A percentile compares a stretch with the other conserved stretches of the same genome.
Conservation (phyloP, 1,140 invertebrate genomes). For the Laodelphax striatellus region DNA sequence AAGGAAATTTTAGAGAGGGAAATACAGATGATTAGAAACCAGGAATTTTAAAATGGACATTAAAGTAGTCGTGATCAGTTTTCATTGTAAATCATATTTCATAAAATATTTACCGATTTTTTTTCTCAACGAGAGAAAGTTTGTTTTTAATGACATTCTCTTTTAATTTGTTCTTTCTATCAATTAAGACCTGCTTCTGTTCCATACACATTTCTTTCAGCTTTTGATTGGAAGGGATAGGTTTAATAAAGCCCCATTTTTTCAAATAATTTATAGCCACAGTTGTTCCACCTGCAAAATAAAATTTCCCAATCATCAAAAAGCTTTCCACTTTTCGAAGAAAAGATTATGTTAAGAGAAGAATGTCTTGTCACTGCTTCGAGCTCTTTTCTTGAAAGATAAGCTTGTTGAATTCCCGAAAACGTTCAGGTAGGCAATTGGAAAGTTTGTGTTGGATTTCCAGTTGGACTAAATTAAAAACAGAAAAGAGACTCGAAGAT, state of each 20-base stretch:
- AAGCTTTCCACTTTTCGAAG: no score
- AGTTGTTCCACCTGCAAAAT: slow-evolving; percentile 49
- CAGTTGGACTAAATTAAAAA: no score
- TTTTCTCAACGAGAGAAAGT: not conserved
- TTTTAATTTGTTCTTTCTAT: no score
- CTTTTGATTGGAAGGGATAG: slow-evolving; percentile 44
- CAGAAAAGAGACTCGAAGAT: no score
- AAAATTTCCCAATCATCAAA: not conserved
- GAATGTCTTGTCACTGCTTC: no score
- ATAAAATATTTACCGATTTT: slow-evolving; percentile 3
- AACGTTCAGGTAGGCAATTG: no score
- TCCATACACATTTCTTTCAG: slow-evolving; percentile 40
- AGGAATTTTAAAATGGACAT: not conserved
- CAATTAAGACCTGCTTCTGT: no score
- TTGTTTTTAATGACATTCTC: not conserved
- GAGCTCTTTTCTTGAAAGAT: no score
- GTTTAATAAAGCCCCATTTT: slow-evolving; percentile 54
- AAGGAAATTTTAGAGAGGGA: not conserved
- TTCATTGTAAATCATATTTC: slow-evolving; percentile 1
- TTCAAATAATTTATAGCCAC: slow-evolving; percentile 54
- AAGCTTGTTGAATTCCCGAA: no score
- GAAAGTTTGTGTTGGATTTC: no score
- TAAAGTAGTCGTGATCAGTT: not conserved
- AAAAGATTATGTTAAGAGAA: no score
- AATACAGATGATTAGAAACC: no score